A percentile compares a stretch with the other conserved stretches of the same genome.
Evolutionary conservation across 2,113 vertebrate species (phyloP).

Genomic region (Marmota monax): DNA sequence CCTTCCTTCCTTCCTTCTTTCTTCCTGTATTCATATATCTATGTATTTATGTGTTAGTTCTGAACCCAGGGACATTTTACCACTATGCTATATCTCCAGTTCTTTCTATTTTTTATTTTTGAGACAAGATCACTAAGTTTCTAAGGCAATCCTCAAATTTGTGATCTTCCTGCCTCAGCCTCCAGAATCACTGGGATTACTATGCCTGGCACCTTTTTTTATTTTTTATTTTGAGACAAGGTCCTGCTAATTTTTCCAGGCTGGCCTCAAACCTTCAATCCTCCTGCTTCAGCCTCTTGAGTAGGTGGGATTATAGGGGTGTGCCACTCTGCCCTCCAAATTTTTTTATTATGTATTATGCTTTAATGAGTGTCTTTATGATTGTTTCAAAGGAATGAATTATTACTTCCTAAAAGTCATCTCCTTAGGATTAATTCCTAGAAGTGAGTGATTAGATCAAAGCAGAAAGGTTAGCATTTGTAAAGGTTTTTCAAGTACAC

Average conservation of each 20-base stretch:
- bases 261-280: background rate
- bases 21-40: too few species aligned
- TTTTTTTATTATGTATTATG: constrained; percentile 38
- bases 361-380: constrained; percentile 34
- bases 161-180: background rate
- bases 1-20: too few species aligned
- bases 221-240: background rate
- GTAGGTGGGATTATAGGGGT: background rate
- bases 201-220: background rate
- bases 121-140: background rate
- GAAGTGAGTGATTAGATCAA: constrained; percentile 18
- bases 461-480: background rate
- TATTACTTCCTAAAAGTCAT: constrained; percentile 48
- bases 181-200: background rate
- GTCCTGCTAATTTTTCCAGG: background rate
- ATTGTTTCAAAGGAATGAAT: constrained; percentile 52
- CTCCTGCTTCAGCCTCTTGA: background rate
- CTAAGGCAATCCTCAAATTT: background rate
- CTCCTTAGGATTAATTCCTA: constrained; percentile 24
- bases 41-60: too few species aligned
- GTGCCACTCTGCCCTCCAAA: background rate
- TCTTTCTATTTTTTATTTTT: background rate
- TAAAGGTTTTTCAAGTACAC: background rate
- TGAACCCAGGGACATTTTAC: background rate
- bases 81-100: background rate